phyloP scores from a whole-genome alignment of 2,797 vertebrate genomes.

The Sebastiscus albofasciatus region DNA sequence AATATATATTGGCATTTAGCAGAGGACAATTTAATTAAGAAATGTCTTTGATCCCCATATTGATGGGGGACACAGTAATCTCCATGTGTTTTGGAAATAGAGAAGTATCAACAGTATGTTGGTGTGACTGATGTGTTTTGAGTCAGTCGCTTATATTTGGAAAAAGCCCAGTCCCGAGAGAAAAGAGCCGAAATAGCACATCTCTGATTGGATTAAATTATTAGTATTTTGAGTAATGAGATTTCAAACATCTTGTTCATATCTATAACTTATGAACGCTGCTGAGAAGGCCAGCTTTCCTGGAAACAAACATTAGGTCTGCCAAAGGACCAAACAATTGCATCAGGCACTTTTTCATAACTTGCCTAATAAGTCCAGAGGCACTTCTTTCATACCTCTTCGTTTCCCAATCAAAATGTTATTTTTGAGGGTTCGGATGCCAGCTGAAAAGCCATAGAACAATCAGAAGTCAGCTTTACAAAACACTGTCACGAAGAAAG shows the following conservation, averaged over 20 bases:
- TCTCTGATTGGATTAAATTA: constrained; percentile 4
- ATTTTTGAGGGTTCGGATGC: constrained; percentile 59
- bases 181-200: background rate
- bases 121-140: constrained; percentile 26
- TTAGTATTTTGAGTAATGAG: constrained; percentile 4
- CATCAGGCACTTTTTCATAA: constrained; percentile 39
- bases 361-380: constrained; percentile 31
- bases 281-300: background rate
- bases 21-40: constrained; percentile 4
- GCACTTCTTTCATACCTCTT: constrained; percentile 42
- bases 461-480: constrained; percentile 67
- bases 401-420: constrained; percentile 67
- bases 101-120: constrained; percentile 39
- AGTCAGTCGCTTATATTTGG: background rate
- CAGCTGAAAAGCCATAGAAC: constrained; percentile 63
- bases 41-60: constrained; percentile 35
- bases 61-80: constrained; percentile 16
- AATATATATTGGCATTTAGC: constrained; percentile 56
- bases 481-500: constrained; percentile 77
- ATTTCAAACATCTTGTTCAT: constrained; percentile 39
- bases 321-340: constrained; percentile 44
- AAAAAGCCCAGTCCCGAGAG: background rate
- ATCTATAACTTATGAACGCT: background rate
- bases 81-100: constrained; percentile 66
- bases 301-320: constrained; percentile 20